A percentile compares a stretch with the other conserved stretches of the same genome.
Conservation (phyloP, 2,113 vertebrate species). For the Neotragus pygmaeus region DNA sequence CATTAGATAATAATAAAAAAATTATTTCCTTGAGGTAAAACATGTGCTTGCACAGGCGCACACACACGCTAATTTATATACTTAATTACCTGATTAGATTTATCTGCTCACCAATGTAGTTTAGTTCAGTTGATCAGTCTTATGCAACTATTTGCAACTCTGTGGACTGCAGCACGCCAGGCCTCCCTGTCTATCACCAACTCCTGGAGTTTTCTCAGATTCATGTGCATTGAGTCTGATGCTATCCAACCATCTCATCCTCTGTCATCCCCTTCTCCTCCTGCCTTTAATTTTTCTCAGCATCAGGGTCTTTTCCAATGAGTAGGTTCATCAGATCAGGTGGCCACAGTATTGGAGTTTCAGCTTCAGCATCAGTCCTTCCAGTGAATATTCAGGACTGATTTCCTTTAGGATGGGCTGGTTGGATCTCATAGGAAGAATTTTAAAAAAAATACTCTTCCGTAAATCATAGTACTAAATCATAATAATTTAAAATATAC, state of each 20-base stretch:
- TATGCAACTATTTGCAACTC: neutral
- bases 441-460: neutral
- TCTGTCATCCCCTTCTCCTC: neutral
- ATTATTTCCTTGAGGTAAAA: neutral
- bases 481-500: neutral
- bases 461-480: neutral
- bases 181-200: neutral
- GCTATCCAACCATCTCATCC: neutral
- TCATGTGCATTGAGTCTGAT: neutral
- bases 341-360: neutral
- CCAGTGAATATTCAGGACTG: neutral
- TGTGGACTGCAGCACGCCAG: rapidly evolving
- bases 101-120: neutral
- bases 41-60: rapidly evolving
- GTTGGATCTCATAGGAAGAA: neutral
- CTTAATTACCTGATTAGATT: neutral
- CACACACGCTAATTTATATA: neutral
- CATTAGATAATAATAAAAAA: neutral
- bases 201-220: neutral
- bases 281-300: neutral
- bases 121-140: neutral
- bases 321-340: neutral
- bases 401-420: neutral
- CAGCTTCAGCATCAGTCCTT: neutral
- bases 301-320: neutral